Conservation (phyloP, 2,797 vertebrate species). For the Phataginus tetradactyla region DNA sequence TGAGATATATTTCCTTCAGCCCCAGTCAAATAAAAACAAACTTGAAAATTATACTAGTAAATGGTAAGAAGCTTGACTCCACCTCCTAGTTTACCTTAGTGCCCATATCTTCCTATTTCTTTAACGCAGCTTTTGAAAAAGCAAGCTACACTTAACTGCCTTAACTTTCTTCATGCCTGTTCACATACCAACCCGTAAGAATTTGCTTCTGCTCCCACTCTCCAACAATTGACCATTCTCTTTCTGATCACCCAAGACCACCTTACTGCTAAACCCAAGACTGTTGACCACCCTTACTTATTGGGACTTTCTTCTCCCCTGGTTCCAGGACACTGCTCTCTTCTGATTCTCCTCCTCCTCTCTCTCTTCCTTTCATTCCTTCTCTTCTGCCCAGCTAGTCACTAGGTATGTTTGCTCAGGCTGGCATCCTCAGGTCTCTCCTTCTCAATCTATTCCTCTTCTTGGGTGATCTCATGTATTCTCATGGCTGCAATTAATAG, state of each 20-base stretch:
- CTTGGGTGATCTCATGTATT: not conserved
- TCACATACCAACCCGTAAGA: not conserved
- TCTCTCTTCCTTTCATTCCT: not conserved
- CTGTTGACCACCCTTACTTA: not conserved
- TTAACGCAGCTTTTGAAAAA: not conserved
- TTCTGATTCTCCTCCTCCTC: not conserved
- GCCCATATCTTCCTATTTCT: not conserved
- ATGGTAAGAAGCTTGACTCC: not conserved
- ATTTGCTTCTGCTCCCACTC: not conserved
- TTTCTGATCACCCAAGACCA: not conserved
- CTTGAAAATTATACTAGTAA: not conserved
- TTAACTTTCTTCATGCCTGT: not conserved
- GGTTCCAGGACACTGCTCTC: constrained; percentile 4
- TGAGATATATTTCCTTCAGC: not conserved
- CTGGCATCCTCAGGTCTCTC: not conserved
- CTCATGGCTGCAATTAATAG: constrained; percentile 18
- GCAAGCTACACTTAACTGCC: not conserved
- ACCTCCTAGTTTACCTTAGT: too few relatives aligned
- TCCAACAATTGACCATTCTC: not conserved
- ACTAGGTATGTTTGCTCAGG: not conserved
- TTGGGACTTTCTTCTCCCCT: not conserved
- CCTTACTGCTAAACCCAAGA: not conserved
- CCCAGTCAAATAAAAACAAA: not conserved
- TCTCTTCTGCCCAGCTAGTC: constrained; percentile 30
- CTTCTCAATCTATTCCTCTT: constrained; percentile 24